Conservation (phyloP, 92 coral and sea anemone species). For the Plumapathes pennacea region DNA sequence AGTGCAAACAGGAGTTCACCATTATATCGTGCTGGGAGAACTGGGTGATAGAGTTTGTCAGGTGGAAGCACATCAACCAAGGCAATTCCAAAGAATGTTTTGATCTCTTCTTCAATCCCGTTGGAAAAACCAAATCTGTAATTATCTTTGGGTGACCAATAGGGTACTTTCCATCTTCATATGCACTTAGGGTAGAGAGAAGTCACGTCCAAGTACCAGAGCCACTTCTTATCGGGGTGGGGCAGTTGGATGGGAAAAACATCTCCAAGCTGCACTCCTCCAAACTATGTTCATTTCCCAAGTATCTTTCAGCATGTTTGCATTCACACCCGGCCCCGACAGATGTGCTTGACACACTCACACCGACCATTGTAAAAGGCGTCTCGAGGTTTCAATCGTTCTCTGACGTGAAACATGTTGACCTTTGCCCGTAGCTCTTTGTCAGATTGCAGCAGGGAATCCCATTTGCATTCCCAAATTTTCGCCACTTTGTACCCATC, state of each 20-base stretch:
- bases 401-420: not conserved
- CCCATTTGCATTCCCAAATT: conserved; percentile 2
- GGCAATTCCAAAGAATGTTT: not conserved
- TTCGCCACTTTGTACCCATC: not conserved
- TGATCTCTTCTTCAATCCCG: too few relatives aligned
- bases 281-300: not conserved
- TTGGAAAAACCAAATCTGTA: too few relatives aligned
- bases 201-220: not conserved
- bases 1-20: not conserved
- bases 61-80: not conserved
- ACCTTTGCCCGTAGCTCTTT: not conserved
- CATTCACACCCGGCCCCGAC: not conserved
- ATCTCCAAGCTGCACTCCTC: too few relatives aligned
- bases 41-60: not conserved
- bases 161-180: not conserved
- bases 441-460: not conserved
- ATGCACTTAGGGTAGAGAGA: not conserved
- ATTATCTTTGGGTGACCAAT: not conserved
- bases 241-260: too few relatives aligned
- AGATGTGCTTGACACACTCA: not conserved
- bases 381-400: not conserved
- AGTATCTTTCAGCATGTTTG: not conserved
- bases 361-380: not conserved
- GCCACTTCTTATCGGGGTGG: too few relatives aligned
- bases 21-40: not conserved